phyloP scores from a whole-genome alignment of 1,140 invertebrate species.

The Bombus cullumanus region DNA sequence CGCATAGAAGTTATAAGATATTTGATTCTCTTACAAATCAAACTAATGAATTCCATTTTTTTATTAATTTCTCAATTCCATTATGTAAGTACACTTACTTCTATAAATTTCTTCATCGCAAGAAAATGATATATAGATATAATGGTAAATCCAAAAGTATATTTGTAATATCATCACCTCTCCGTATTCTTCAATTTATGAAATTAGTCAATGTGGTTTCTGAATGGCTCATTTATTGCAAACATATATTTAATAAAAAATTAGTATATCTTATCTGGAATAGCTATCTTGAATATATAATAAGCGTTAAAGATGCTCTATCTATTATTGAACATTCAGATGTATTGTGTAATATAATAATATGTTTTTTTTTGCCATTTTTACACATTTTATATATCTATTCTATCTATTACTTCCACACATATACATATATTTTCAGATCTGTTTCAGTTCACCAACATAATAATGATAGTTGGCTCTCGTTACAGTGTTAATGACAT shows the following conservation, averaged over 20 bases:
- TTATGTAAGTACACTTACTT: too few species aligned
- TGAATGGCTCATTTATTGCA: not conserved
- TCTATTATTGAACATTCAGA: not conserved
- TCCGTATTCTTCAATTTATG: not conserved
- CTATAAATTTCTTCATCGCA: too few species aligned
- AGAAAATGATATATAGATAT: too few species aligned
- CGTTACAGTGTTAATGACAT: not conserved
- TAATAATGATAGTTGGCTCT: not conserved
- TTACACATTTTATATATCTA: not conserved
- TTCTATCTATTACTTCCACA: not conserved
- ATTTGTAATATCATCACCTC: too few species aligned
- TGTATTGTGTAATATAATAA: not conserved
- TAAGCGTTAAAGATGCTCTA: too few species aligned
- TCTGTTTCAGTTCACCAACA: not conserved
- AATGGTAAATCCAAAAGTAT: too few species aligned
- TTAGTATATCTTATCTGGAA: too few species aligned
- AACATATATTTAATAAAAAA: not conserved
- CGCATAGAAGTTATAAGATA: too few species aligned
- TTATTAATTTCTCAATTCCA: too few species aligned
- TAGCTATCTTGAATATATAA: too few species aligned
- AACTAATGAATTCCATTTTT: too few species aligned
- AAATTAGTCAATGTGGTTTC: not conserved
- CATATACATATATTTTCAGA: not conserved
- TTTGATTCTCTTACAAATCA: too few species aligned
- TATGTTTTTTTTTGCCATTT: not conserved